phyloP scores from a whole-genome alignment of 1,140 invertebrate species.

The Melitaea cinxia region DNA sequence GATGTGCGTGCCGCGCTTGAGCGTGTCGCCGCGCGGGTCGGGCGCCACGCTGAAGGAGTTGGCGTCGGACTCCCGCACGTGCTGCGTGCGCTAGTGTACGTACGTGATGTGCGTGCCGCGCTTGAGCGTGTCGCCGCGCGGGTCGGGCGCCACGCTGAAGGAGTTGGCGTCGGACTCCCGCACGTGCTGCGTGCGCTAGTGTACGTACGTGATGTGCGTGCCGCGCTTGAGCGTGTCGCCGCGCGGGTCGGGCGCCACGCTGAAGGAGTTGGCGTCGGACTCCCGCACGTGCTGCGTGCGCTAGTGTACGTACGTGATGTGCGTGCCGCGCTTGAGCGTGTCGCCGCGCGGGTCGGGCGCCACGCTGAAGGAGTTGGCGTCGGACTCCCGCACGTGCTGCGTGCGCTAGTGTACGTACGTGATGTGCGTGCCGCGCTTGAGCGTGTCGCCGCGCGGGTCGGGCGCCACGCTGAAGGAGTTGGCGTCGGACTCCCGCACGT shows the following conservation, averaged over 20 bases:
- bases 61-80: slow-evolving; percentile 99
- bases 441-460: slow-evolving; percentile 96
- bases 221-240: slow-evolving; percentile 95
- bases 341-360: slow-evolving; percentile 96
- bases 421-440: slow-evolving; percentile 94
- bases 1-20: slow-evolving; percentile 93
- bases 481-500: slow-evolving; percentile 99
- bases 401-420: too few relatives aligned
- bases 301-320: too few relatives aligned
- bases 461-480: slow-evolving; percentile 92
- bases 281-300: slow-evolving; percentile 99
- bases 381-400: slow-evolving; percentile 99
- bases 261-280: slow-evolving; percentile 94
- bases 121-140: slow-evolving; percentile 94
- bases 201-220: too few relatives aligned
- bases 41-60: slow-evolving; percentile 92
- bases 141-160: slow-evolving; percentile 96
- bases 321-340: slow-evolving; percentile 94
- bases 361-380: slow-evolving; percentile 93
- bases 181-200: slow-evolving; percentile 96
- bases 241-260: slow-evolving; percentile 95
- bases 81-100: too few relatives aligned
- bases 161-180: slow-evolving; percentile 98
- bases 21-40: slow-evolving; percentile 96
- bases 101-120: slow-evolving; percentile 95